Conservation (phyloP, 2,797 vertebrate species). For the Rhodeus uyekii region DNA sequence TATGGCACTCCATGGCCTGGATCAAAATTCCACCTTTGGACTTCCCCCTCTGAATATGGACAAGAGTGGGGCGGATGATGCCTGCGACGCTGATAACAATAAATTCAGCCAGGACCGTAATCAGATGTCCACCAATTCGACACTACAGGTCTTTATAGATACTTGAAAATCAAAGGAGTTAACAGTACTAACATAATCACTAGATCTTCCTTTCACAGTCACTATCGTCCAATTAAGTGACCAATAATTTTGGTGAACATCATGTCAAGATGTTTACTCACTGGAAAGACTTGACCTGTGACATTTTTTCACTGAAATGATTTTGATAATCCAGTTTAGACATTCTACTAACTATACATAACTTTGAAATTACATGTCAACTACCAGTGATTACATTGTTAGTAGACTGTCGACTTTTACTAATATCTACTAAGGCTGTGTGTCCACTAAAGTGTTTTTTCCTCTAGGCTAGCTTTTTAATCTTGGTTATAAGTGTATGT, state of each 20-base stretch:
- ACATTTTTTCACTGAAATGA: background rate
- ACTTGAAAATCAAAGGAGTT: background rate
- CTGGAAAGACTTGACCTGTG: background rate
- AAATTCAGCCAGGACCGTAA: background rate
- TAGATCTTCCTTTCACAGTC: background rate
- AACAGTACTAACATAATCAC: conserved; percentile 4
- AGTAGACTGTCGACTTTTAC: background rate
- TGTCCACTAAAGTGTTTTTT: background rate
- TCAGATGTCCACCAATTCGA: background rate
- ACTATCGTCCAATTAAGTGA: background rate
- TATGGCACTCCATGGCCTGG: conserved; percentile 63
- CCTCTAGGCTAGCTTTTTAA: background rate
- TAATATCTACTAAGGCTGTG: background rate
- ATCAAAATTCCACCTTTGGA: conserved; percentile 69
- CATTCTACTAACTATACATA: background rate
- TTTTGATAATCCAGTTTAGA: background rate
- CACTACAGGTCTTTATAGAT: background rate
- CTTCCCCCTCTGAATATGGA: conserved; percentile 49
- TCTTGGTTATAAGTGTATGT: too few species aligned
- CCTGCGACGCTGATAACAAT: background rate
- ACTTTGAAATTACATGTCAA: background rate
- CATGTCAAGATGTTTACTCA: background rate
- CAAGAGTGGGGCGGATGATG: conserved; percentile 30
- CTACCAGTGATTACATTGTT: background rate
- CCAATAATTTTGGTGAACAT: background rate